Evolutionary conservation across 2,113 vertebrate species (phyloP).

Genomic region (Prinia subflava): DNA sequence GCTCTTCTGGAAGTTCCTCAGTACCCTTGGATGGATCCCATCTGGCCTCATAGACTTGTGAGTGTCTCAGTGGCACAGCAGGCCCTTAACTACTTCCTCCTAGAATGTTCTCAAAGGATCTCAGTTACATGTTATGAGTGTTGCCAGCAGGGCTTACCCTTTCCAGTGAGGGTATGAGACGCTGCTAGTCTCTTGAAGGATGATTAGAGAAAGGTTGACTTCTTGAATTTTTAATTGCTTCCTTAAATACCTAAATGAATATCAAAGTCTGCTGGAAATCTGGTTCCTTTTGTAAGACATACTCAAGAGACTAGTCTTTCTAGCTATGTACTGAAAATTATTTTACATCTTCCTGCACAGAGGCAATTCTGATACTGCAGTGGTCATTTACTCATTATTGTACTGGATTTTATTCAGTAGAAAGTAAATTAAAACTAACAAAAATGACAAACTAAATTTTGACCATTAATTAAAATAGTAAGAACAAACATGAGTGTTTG

Average conservation of each 20-base stretch:
- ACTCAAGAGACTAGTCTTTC: neutral
- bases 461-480: conserved; percentile 17
- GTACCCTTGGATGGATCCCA: neutral
- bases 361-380: neutral
- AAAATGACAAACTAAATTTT: neutral
- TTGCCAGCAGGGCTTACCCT: neutral
- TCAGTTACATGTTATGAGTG: neutral
- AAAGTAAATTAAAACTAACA: conserved; percentile 1
- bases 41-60: neutral
- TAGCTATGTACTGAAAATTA: neutral
- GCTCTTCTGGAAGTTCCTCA: neutral
- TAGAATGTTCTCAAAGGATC: neutral
- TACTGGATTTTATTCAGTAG: neutral
- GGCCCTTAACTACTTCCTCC: too few relatives aligned
- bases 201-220: neutral
- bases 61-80: neutral
- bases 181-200: neutral
- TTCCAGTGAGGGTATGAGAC: neutral
- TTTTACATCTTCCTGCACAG: neutral
- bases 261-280: neutral
- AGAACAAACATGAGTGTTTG: neutral
- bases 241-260: neutral
- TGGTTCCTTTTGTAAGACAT: neutral
- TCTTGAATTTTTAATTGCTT: neutral
- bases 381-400: neutral